Evolutionary conservation across 2,888 invertebrate species (phyloP), one percentile per base, ranked within the genome.

Genomic region (Neoitamus cyanurus): DNA sequence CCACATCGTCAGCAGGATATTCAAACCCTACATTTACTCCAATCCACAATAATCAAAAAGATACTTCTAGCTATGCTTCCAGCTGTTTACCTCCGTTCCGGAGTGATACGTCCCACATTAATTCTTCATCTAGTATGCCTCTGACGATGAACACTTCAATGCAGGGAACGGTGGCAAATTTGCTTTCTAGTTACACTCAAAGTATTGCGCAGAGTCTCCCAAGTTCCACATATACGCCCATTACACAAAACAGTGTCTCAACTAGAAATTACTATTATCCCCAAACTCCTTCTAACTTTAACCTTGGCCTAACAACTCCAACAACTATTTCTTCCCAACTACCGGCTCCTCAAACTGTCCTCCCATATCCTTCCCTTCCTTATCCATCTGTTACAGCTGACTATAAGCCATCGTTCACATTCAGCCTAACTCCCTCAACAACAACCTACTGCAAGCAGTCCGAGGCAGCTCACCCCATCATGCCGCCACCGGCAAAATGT

Each of bases 371-470:
- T 7, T 73, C 48, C 34, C 36, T 84, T 0, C 77, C 84, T 4
- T 83, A 84, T 28, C 34, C 85, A 25, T 25, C 77, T 7, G 13
- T 58, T n/a, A 58, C 83, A 9, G 46, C 46, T 6, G 83, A 84
- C n/a, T 85, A 83, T 31, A 85, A 84, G n/a, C 72, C 85, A 2
- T 30, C 86, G 11, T 86, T 86, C 31, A 86, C 86, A 9, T 86
- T 86, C 46, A 85, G 86, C 34, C 42, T 86, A 46, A 86, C 86
- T 11, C 84, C 86, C 9, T 20, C 58, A 31, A 84, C 84, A 6
- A 68, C 69, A 13, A 69, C 84, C 9, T 11, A 30, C 9, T 69
- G 28, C 28, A 83, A 28, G 11, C 31, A 78, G 11, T 42, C 83
- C 3, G 36, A 13, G 7, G 25, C 31, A 11, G 42, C 48, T 42